Evolutionary conservation across 1,140 invertebrate species (phyloP).

Genomic region (Bombus waltoni): DNA sequence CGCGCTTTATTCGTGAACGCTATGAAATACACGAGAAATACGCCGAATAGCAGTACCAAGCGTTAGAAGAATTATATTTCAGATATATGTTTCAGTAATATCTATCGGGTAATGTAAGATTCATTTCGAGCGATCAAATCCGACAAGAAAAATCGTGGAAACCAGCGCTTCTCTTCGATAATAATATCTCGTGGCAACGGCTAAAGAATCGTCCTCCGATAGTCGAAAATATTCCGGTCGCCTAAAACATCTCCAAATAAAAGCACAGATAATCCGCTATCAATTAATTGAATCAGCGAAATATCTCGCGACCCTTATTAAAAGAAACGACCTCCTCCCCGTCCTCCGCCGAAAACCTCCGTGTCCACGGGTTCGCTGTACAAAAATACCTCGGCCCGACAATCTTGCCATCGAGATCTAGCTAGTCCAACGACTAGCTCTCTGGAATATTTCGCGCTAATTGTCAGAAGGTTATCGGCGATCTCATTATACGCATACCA

Average conservation of each 20-base stretch:
- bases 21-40: too few relatives aligned
- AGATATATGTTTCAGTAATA: too few relatives aligned
- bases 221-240: background rate
- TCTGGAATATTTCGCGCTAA: constrained; percentile 73
- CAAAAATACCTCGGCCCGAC: too few relatives aligned
- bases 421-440: background rate
- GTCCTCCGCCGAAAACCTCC: background rate
- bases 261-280: background rate
- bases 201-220: background rate
- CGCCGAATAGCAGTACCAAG: too few relatives aligned
- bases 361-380: background rate
- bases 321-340: background rate
- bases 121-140: background rate
- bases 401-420: constrained; percentile 12
- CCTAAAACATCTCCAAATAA: background rate
- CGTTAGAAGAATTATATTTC: too few relatives aligned
- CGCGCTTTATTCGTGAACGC: too few relatives aligned
- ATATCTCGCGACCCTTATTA: constrained; percentile 8
- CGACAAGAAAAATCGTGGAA: background rate
- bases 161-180: background rate
- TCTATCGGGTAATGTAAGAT: background rate
- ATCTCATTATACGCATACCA: constrained; percentile 79
- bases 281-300: background rate
- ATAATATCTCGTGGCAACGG: background rate
- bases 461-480: constrained; percentile 78